phyloP scores from a whole-genome alignment of 2,888 invertebrate species.

The Rhaphigaster nebulosa region DNA sequence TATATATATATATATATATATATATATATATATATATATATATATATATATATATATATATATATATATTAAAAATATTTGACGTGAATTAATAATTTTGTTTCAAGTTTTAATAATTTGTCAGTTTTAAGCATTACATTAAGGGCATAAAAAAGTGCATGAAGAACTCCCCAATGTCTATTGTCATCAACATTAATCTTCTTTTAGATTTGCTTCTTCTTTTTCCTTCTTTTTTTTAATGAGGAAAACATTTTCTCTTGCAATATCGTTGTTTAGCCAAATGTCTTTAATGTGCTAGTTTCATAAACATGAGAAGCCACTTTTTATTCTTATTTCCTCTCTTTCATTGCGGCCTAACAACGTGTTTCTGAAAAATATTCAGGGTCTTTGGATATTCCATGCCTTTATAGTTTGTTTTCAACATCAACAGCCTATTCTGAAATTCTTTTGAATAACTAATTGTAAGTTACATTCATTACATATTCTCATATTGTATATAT shows the following conservation, averaged over 20 bases:
- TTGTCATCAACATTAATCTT: slow-evolving; percentile 11
- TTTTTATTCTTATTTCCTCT: not conserved
- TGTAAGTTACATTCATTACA: no score
- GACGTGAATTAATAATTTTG: not conserved
- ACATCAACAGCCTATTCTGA: no score
- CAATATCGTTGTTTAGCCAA: not conserved
- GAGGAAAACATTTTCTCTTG: not conserved
- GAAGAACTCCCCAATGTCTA: not conserved
- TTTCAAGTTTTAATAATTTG: not conserved
- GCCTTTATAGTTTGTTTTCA: no score
- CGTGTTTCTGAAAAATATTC: not conserved
- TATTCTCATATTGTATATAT: no score
- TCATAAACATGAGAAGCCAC: not conserved
- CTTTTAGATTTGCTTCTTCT: not conserved
- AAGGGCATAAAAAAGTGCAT: not conserved
- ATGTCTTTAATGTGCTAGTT: not conserved
- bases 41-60: no score
- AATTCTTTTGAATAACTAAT: no score
- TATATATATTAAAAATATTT: no score
- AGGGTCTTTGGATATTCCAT: no score
- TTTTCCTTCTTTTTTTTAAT: not conserved
- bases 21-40: no score
- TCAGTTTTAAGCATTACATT: not conserved
- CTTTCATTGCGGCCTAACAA: not conserved
- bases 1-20: no score